Evolutionary conservation across 2,797 vertebrate genomes (phyloP).

Genomic region (Neopelma chrysocephalum): DNA sequence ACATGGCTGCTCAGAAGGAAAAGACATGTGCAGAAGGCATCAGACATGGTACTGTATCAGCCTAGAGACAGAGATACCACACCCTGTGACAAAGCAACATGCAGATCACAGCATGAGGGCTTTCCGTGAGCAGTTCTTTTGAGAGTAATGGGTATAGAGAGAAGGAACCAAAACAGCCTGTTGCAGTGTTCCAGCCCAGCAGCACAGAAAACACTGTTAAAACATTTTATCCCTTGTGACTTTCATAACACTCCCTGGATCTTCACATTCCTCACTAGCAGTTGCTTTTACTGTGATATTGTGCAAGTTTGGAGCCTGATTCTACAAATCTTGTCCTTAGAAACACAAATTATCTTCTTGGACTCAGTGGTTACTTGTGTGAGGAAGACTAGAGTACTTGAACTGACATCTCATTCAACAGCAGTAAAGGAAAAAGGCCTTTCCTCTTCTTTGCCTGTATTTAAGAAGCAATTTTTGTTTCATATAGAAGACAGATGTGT

Average conservation of each 20-base stretch:
- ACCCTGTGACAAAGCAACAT: not conserved
- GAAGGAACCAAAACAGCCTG: not conserved
- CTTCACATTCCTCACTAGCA: not conserved
- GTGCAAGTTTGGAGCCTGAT: not conserved
- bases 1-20: not conserved
- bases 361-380: not conserved
- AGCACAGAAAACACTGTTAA: not conserved
- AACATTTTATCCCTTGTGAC: not conserved
- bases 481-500: not conserved
- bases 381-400: not conserved
- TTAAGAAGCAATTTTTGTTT: not conserved
- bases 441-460: not conserved
- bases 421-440: not conserved
- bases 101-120: not conserved
- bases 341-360: not conserved
- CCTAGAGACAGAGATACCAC: not conserved
- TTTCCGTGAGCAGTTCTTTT: not conserved
- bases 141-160: not conserved
- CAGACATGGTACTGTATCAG: accelerated
- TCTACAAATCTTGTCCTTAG: not conserved
- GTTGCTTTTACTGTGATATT: not conserved
- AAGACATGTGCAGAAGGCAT: not conserved
- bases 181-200: not conserved
- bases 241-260: not conserved
- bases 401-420: not conserved